These are phyloP conservation scores for Drosophila formosana DNA, from an alignment of 2,888 invertebrate genomes.

Conservation along the genomic window DNA sequence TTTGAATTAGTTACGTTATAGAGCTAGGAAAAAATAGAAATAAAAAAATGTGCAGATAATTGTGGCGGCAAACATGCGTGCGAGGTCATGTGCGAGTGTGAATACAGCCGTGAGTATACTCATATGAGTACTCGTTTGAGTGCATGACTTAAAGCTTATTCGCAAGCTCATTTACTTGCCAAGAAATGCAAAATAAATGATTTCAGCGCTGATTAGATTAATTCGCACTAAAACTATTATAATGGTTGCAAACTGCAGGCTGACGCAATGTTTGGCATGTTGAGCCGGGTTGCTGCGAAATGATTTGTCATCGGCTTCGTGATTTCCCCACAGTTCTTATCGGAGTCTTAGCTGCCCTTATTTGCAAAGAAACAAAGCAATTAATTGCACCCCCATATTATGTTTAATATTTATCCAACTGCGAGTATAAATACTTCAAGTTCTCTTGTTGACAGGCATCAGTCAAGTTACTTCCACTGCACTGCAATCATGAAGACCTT, in stretches of 20 bases:
- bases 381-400: constrained; percentile 20
- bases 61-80: constrained; percentile 55
- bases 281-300: not conserved
- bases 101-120: constrained; percentile 5
- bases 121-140: not conserved
- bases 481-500: constrained; percentile 39
- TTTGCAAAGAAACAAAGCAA: constrained; percentile 29
- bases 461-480: constrained; percentile 2
- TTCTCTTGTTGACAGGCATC: not conserved
- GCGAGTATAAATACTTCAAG: constrained; percentile 44
- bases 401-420: constrained; percentile 20
- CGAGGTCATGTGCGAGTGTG: constrained; percentile 43
- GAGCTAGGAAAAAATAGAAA: constrained; percentile 16
- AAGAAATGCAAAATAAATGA: not conserved
- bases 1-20: constrained; percentile 61
- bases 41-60: constrained; percentile 34
- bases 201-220: not conserved
- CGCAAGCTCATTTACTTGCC: not conserved
- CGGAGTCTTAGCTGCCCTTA: constrained; percentile 18
- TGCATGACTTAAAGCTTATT: not conserved
- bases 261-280: not conserved
- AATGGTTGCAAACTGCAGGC: not conserved
- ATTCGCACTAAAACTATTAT: not conserved
- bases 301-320: constrained; percentile 13
- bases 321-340: constrained; percentile 30